Evolutionary conservation across 1,140 invertebrate genomes (phyloP).

Genomic region (Drosophila malerkotliana): DNA sequence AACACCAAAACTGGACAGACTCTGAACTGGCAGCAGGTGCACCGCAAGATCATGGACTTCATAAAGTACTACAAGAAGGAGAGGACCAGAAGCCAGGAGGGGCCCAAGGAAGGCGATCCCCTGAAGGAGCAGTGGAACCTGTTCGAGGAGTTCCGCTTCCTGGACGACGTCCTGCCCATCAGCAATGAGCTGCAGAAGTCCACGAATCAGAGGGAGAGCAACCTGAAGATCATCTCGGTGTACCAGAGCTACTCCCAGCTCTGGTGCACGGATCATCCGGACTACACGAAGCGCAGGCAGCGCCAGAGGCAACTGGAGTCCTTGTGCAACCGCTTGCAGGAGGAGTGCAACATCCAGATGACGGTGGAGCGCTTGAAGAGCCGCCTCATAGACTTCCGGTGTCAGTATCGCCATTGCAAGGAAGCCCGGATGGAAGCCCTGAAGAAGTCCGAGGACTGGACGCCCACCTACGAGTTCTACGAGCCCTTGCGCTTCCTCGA

Average conservation of each 20-base stretch:
- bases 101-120: background rate
- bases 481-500: slow-evolving; percentile 62
- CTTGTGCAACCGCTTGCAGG: slow-evolving; percentile 62
- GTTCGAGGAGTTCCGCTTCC: slow-evolving; percentile 65
- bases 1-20: slow-evolving; percentile 12
- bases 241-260: slow-evolving; percentile 68
- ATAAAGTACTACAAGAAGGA: slow-evolving; percentile 70
- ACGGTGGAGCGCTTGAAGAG: slow-evolving; percentile 63
- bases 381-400: slow-evolving; percentile 70
- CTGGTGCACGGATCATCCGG: slow-evolving; percentile 70
- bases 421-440: slow-evolving; percentile 39
- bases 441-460: slow-evolving; percentile 39
- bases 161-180: slow-evolving; percentile 68
- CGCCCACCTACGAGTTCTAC: slow-evolving; percentile 65
- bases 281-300: slow-evolving; percentile 67
- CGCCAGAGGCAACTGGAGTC: slow-evolving; percentile 59
- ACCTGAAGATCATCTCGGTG: slow-evolving; percentile 70
- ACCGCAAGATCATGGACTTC: slow-evolving; percentile 73
- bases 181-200: slow-evolving; percentile 58
- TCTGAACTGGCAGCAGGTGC: slow-evolving; percentile 62
- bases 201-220: slow-evolving; percentile 60
- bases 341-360: slow-evolving; percentile 69
- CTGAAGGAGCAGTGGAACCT: slow-evolving; percentile 50
- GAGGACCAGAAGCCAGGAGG: slow-evolving; percentile 20
- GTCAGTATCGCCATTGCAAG: slow-evolving; percentile 71